Evolutionary conservation across 2,888 invertebrate species (phyloP), one percentile per base, ranked within the genome.

Genomic region (Drosophila acutilabella): DNA sequence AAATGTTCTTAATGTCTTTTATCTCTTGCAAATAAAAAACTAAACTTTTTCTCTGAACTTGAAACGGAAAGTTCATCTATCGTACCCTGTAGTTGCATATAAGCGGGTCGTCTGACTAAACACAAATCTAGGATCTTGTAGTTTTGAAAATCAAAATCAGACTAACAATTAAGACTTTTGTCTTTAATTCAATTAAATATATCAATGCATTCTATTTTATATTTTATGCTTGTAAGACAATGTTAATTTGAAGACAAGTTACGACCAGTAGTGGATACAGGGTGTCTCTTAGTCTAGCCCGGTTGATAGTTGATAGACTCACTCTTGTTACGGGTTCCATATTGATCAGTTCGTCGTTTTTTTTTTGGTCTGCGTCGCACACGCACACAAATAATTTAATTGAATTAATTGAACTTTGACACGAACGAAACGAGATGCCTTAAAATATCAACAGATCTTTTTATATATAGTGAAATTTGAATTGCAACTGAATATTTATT

Each of bases 401-500:
- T 90, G 89, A 90, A 84, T 89, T 88, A 90, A 91, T 90, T 90
- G 91, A 90, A 83, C 90, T 91, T 70, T 89, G 88, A 87, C 85
- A 72, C 68, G 71, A 59, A 53, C 50, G 41, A 47, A 57, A 14
- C 53, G 20, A 57, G 60, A 8, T 30, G 51, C 58, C 47, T 59
- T 69, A 59, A 75, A 67, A 72, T 70, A 81, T 51, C 38, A 74
- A 72, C 70, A 64, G 45, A 77, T 66, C 66, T 71, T 52, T 38
- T 40, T 30, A 54, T 38, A 48, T 53, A 69, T 42, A 73, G 61
- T 71, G 45, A 33, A 47, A 26, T 8, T 8, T 7, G n/a, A 18
- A 48, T 33, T 26, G n/a, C 2, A 47, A 18, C 30, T 38, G 38
- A 36, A 20, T 45, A 5, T 13, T 26, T 14, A 2, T 41, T 26